Conservation (phyloP, 1,140 invertebrate genomes). For the Bombus confusus region DNA sequence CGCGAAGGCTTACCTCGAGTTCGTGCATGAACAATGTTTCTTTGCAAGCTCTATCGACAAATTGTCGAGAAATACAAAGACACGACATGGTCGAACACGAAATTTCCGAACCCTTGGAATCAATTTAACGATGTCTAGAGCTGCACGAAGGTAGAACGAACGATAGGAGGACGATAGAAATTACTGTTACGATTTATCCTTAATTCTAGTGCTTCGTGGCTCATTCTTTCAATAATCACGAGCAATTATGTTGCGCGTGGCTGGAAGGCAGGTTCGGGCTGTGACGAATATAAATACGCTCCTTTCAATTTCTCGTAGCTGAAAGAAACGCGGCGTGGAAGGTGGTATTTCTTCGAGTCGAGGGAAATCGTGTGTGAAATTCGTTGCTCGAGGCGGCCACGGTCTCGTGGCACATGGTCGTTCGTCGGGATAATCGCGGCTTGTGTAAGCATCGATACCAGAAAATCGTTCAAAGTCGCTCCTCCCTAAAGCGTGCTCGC, state of each 20-base stretch:
- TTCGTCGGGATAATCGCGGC: constrained; percentile 19
- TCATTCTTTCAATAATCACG: background rate
- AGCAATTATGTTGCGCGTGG: background rate
- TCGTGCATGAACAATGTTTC: background rate
- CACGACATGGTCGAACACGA: background rate
- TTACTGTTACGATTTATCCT: background rate
- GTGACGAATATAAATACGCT: constrained; percentile 15
- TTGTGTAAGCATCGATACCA: constrained; percentile 20
- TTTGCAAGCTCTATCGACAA: background rate
- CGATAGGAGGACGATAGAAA: background rate
- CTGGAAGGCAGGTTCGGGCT: background rate
- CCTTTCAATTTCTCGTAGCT: background rate
- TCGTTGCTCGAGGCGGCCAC: constrained; percentile 18
- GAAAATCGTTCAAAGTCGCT: constrained; percentile 34
- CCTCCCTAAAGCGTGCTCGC: constrained; percentile 33
- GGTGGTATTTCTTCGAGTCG: background rate
- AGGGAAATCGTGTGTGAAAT: constrained; percentile 35
- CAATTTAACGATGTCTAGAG: background rate
- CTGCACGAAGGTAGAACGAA: background rate
- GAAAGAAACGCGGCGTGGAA: background rate
- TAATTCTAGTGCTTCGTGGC: background rate
- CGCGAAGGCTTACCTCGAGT: background rate
- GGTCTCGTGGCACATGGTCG: constrained; percentile 21
- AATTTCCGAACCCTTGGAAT: background rate
- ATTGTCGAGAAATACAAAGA: background rate